Base-by-base conservation (phyloP, 2,113 vertebrate genomes). In the Phalacrocorax brasilianus region DNA sequence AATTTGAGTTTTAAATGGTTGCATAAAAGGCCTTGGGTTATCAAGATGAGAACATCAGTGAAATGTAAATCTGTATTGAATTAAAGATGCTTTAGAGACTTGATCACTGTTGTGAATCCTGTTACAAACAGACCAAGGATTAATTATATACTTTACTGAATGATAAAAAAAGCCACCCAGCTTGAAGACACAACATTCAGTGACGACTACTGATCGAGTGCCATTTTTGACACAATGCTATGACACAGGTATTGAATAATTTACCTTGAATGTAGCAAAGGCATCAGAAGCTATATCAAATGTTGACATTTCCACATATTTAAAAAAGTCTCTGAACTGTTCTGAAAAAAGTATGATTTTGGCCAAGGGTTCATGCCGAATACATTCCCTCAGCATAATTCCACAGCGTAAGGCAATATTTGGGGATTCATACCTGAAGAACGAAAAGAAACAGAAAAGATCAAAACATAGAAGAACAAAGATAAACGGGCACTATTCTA, bases 261-360 rank as follows among this genome's bases (percentile, higher is more conserved):
- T 98, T 94, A 99, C 99, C 99, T 99, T 99, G 98, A 99, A 99
- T 71, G 99, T 99, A 97, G 99, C 99, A 95, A 99, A 99, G 83
- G 99, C 99, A 96, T 99, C 99, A 23, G 99, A 99, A 96, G 99
- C 99, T 59, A 99, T 99, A 98, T 99, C 99, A 94, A 99, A 99
- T 26, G 99, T 99, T 95, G 99, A 99, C 98, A 99, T 98, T 95
- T 99, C 99, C 97, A 99, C 99, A 32, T 99, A 99, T 96, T 97
- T 98, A 98, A 99, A 99, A 97, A 99, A 99, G 82, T 98, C 98
- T 97, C 98, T 97, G 98, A 99, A 99, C 20, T 99, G 98, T 32
- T 99, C 98, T 0, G 99, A 99, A 84, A 99, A 98, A 6, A 99
- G 98, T 38, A 99, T 96, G 38, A 98, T 98, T 98, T 99, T 99